Evolutionary conservation across 2,113 vertebrate genomes (phyloP).

Genomic region (Actenoides lindsayi): DNA sequence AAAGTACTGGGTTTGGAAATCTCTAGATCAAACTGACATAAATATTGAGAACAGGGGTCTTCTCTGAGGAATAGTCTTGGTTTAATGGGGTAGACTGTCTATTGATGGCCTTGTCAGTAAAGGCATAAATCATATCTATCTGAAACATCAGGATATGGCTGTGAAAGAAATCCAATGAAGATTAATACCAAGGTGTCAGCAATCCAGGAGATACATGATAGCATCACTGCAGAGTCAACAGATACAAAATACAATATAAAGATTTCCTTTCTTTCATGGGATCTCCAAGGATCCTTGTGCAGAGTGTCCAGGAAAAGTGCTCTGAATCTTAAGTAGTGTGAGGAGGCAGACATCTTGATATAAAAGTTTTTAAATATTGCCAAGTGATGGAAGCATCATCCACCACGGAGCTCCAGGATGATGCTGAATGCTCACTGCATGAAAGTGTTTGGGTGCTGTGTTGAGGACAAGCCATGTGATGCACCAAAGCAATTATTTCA

Average conservation of each 20-base stretch:
- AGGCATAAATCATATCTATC: not conserved
- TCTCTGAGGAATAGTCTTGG: not conserved
- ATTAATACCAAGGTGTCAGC: slow-evolving; percentile 12
- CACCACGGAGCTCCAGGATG: not conserved
- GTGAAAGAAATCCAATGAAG: not conserved
- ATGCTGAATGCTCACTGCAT: not conserved
- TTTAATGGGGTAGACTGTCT: not conserved
- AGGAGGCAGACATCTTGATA: not conserved
- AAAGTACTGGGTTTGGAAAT: not conserved
- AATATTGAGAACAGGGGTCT: not conserved
- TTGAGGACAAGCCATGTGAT: not conserved
- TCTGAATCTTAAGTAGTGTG: slow-evolving; percentile 22
- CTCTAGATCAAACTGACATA: not conserved
- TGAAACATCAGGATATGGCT: not conserved
- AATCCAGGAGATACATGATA: not conserved
- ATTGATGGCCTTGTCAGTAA: not conserved
- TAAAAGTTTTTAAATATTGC: not conserved
- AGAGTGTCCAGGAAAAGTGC: not conserved
- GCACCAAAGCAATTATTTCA: not conserved
- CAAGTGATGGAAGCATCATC: not conserved
- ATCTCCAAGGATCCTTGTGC: slow-evolving; percentile 10
- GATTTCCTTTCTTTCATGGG: not conserved
- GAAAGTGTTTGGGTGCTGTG: rapidly evolving
- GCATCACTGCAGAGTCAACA: not conserved
- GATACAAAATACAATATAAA: not conserved